Base-by-base conservation (phyloP, 1,140 invertebrate genomes). In the Drosophila bocqueti region DNA sequence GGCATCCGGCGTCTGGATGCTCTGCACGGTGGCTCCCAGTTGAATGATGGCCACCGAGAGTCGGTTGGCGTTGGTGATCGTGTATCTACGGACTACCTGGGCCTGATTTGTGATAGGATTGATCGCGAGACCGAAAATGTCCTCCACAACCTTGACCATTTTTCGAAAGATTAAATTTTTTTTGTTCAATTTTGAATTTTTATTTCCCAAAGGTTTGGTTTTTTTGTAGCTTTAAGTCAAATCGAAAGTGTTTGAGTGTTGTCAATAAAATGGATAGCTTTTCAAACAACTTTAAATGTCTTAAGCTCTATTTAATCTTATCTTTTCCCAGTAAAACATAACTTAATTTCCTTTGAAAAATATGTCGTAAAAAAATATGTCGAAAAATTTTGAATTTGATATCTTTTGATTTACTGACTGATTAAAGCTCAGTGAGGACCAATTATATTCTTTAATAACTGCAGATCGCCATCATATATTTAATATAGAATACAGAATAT, bases 1-100 rank as follows among this genome's bases (percentile, higher is more conserved):
- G 69, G 95, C 95, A 91, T 97, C 96, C 2, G 96, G 96, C 6
- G 96, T 94, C 86, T 94, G 93, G 29, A 98, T 94, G 29, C 95
- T 95, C 42, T 95, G 96, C 36, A 98, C 95, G 1, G 95, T 96
- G 8, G 96, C 97, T 29, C 97, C 97, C 91, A 90, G 29, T 21
- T 84, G 78, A 6, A 89, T 79, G 9, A 89, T 38, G 11, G 74
- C 42, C 21, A 81, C 78, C 15, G 91, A 93, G 59, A 96, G 92
- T 5, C 94, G 94, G 49, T 93, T 94, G 11, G 92, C 75, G 71
- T 95, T 96, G 29, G 80, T 93, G 92, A 96, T 94, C 2, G 95
- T 96, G 75, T 94, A 95, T 60, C 94, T 93, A 47, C 92, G 93
- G 1, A 94, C 92, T 0, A 78, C 68, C 55, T 94, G 91, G 4